Evolutionary conservation across 2,797 vertebrate genomes (phyloP), one percentile per base, ranked within the genome.

Genomic region (Girardinus metallicus): DNA sequence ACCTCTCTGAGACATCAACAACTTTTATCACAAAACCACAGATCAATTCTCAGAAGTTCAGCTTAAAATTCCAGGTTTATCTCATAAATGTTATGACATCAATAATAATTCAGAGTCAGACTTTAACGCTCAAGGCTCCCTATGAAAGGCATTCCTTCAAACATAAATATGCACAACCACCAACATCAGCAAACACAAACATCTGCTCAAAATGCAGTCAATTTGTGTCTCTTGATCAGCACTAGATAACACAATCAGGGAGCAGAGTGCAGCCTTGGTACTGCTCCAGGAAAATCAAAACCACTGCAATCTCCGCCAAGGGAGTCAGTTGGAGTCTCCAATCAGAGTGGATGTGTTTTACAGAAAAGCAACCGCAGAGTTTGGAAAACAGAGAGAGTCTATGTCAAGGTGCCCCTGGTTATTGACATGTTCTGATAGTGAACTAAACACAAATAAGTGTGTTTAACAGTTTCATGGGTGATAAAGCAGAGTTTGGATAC

Each of bases 141-240:
- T 41, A 11, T 41, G 21, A 23, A 68, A 68, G 36, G 64, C 64
- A 68, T 70, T 43, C 36, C 36, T 41, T 70, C 10, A 41, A 36
- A 70, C 23, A 41, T 43, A 70, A 41, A 43, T 26, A n/a, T 31
- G 12, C 26, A 71, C 12, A 44, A 44, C 26, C 41, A 71, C 44
- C 26, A 29, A 44, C 2, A 44, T 13, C 26, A 71, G 68, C 68
- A 44, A 71, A 44, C 43, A 43, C 68, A 71, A 44, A 71, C 68
- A 71, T 71, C 68, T 44, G 41, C 68, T 44, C 26, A 44, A 71
- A 71, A 44, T 71, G 68, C 26, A 29, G 26, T 44, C 41, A 71
- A 44, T 71, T 44, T 44, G 12, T 71, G 68, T 71, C 13, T 44
- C 39, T 68, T 71, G 68, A 71, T 71, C 68, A 71, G 68, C 68